Base-by-base conservation (phyloP, 1,140 invertebrate genomes). In the Telenomus remus region DNA sequence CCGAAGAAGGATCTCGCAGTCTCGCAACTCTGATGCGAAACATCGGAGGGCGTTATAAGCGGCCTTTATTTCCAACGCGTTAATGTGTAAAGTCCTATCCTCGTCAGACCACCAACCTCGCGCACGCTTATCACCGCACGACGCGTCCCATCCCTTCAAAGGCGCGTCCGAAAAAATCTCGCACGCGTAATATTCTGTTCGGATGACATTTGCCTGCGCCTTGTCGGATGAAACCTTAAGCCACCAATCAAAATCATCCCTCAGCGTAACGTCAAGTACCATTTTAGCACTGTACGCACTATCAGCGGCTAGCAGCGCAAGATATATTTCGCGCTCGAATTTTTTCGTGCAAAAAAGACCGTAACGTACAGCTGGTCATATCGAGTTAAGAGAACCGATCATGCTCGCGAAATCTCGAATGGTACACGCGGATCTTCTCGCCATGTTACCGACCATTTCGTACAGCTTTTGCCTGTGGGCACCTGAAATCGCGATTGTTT, bases 121-220 rank as follows among this genome's bases (percentile, higher is more conserved):
- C 10, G 59, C 53, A 12, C 44, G 49, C 11, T 53, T 3, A 3
- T 16, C 43, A 6, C 37, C 6, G 48, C 75, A 72, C 15, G 11
- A 61, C 4, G 61, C 53, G 5, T 76, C 79, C 79, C 84, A 85
- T 9, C 82, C 82, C 5, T 78, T 64, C 4, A 39, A 9, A n/a
- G 79, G 83, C 3, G 79, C 72, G 46, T 83, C 80, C 2, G 79
- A 72, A 63, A 79, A 81, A 50, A 83, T 82, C 34, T 71, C 71
- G 37, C 37, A 9, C 9, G 9, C 9, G 8, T 39, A 39, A 4
- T 39, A 9, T 3, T 9, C 37, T n/a, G n/a, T 4, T 2, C 37
- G 9, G n/a, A 39, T 39, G 3, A 11, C 37, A 39, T 39, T 39
- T 39, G 9, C 37, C 9, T 39, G 37, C 8, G 1, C 3, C 2